Conservation (phyloP, 1,140 invertebrate species). For the Augochlora pura region DNA sequence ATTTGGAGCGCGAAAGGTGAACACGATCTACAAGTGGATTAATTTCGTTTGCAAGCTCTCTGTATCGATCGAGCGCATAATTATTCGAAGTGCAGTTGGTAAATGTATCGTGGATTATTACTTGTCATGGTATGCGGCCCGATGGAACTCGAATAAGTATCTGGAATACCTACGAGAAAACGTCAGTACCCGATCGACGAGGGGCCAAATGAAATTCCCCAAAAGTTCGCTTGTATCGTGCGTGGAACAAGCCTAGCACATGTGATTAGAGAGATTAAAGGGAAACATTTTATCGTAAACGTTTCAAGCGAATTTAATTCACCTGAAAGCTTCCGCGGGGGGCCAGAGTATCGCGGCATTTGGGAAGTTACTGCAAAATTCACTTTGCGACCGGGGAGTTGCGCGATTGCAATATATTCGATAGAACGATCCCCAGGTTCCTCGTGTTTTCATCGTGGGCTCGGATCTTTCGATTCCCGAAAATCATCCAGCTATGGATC, state of each 20-base stretch:
- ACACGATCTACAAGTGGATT: no score
- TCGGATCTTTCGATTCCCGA: neutral
- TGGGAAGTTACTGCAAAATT: constrained; percentile 49
- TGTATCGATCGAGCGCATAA: no score
- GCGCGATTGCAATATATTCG: constrained; percentile 48
- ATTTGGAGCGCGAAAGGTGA: no score
- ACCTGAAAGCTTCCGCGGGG: constrained; percentile 58
- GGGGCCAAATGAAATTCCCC: constrained; percentile 48
- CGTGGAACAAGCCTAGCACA: constrained; percentile 40
- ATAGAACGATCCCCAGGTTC: constrained; percentile 20
- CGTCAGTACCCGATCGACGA: neutral
- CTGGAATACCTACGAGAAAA: neutral
- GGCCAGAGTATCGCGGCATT: constrained; percentile 36
- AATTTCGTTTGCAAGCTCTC: no score
- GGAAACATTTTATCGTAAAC: constrained; percentile 65
- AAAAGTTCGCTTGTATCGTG: constrained; percentile 49
- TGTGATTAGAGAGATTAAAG: constrained; percentile 65
- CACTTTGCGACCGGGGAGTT: constrained; percentile 17
- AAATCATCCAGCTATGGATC: neutral
- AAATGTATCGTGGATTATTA: no score
- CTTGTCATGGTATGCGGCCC: no score
- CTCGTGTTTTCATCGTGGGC: constrained; percentile 6
- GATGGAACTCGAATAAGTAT: no score
- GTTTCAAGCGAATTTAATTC: constrained; percentile 63
- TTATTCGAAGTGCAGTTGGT: no score